These are phyloP conservation scores for Drosophila lacicola DNA, from an alignment of 2,888 invertebrate species.

Conservation along the genomic window DNA sequence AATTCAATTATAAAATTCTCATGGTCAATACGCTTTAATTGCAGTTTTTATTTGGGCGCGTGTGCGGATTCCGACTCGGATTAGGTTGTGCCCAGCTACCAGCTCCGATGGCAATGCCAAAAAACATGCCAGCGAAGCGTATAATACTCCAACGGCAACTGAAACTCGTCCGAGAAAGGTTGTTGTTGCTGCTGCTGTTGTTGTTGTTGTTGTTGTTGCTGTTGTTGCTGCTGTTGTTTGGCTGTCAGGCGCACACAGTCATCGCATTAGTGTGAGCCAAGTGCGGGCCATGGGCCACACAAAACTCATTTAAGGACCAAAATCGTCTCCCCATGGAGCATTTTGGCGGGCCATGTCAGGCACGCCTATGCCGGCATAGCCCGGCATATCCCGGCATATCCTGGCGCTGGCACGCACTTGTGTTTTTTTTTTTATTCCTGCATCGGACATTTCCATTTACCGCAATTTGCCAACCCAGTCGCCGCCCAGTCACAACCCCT, in stretches of 20 bases:
- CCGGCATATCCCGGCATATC: slow-evolving; percentile 21
- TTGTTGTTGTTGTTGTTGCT: background rate
- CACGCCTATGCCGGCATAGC: slow-evolving; percentile 11
- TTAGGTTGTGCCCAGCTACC: slow-evolving; percentile 18
- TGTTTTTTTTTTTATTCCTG: slow-evolving; percentile 37
- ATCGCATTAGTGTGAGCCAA: slow-evolving; percentile 34
- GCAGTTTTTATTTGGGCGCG: slow-evolving; percentile 68
- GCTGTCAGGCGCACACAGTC: slow-evolving; percentile 54
- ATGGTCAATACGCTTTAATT: slow-evolving; percentile 81
- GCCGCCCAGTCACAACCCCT: slow-evolving; percentile 38
- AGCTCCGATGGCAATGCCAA: background rate
- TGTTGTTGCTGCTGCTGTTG: slow-evolving; percentile 2
- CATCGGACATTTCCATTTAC: slow-evolving; percentile 75
- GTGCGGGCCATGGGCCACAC: slow-evolving; percentile 20
- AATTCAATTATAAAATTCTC: slow-evolving; percentile 79
- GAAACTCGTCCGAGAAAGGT: slow-evolving; percentile 5
- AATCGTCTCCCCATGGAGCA: slow-evolving; percentile 68
- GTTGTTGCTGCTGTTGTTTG: slow-evolving; percentile 25
- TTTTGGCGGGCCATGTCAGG: slow-evolving; percentile 31
- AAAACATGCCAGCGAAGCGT: slow-evolving; percentile 26
- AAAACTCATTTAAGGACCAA: slow-evolving; percentile 69
- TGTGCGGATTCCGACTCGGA: slow-evolving; percentile 50
- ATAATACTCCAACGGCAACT: slow-evolving; percentile 28
- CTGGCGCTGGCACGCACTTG: slow-evolving; percentile 48
- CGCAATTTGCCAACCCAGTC: slow-evolving; percentile 56